Conservation (phyloP, 2,113 vertebrate genomes). For the Phocoena sinus region DNA sequence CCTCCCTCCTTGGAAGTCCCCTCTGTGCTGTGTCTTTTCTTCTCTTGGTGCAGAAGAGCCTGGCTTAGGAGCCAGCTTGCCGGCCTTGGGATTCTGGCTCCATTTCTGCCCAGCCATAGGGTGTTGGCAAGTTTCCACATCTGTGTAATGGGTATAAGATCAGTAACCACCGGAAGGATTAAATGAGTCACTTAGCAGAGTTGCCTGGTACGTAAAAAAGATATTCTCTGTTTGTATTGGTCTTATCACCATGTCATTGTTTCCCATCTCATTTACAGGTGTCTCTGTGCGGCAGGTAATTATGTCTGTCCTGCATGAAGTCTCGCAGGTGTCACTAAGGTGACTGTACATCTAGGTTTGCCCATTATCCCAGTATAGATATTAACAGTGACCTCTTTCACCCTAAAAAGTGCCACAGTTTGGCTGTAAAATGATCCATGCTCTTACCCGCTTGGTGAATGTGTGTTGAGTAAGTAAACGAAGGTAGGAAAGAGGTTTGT, state of each 20-base stretch:
- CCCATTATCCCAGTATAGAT: neutral
- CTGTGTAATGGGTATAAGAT: neutral
- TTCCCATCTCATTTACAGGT: neutral
- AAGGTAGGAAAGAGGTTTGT: neutral
- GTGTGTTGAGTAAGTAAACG: neutral
- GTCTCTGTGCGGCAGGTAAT: rapidly evolving
- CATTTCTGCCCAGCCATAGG: neutral
- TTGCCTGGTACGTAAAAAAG: neutral
- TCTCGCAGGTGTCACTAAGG: neutral
- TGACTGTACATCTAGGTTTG: neutral
- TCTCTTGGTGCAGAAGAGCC: neutral
- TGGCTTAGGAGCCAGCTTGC: neutral
- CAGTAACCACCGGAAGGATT: neutral
- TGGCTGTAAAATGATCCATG: neutral
- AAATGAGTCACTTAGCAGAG: neutral
- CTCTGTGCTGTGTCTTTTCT: neutral
- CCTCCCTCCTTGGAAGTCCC: neutral
- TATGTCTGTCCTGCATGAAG: neutral
- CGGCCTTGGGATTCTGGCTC: neutral
- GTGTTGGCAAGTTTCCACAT: neutral
- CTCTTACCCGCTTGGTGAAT: neutral
- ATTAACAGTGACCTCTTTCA: neutral
- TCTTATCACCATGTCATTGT: neutral
- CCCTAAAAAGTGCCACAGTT: neutral
- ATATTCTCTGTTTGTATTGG: neutral